These are phyloP conservation scores for Diabrotica balteata DNA, from an alignment of 2,888 invertebrate genomes.

Conservation along the genomic window DNA sequence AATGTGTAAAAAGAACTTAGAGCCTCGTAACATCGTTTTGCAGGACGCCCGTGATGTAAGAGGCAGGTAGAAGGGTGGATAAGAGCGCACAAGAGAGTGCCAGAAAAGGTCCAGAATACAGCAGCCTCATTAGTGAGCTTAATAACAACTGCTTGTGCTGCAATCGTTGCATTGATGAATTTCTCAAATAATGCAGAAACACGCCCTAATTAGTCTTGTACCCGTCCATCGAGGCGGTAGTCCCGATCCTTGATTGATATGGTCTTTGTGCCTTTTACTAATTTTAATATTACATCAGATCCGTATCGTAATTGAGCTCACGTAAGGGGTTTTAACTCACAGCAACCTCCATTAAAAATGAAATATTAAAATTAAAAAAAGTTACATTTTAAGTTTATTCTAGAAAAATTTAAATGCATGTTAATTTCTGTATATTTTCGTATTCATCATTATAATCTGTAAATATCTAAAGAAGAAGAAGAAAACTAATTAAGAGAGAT, in stretches of 20 bases:
- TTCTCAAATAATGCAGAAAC: constrained; percentile 49
- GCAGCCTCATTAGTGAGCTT: constrained; percentile 50
- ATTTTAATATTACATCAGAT: not conserved
- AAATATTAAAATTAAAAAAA: no score
- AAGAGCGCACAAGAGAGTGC: constrained; percentile 21
- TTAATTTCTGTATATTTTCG: no score
- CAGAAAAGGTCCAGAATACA: constrained; percentile 45
- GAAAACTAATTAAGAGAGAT: no score
- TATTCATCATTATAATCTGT: no score
- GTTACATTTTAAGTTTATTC: no score
- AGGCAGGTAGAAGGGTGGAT: constrained; percentile 1
- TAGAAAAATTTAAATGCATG: no score
- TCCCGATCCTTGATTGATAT: not conserved
- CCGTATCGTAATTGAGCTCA: no score
- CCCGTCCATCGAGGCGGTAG: constrained; percentile 5
- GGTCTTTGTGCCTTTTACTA: not conserved
- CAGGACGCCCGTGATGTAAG: not conserved
- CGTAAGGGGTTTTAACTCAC: no score
- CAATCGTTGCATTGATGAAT: constrained; percentile 49
- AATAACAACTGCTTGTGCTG: constrained; percentile 46
- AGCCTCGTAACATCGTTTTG: no score
- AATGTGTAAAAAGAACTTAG: no score
- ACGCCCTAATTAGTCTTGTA: constrained; percentile 48
- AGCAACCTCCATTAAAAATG: no score
- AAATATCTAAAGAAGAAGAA: no score